Evolutionary conservation across 2,113 vertebrate genomes (phyloP), one percentile per base, ranked within the genome.

Genomic region (Corydoras sp.): DNA sequence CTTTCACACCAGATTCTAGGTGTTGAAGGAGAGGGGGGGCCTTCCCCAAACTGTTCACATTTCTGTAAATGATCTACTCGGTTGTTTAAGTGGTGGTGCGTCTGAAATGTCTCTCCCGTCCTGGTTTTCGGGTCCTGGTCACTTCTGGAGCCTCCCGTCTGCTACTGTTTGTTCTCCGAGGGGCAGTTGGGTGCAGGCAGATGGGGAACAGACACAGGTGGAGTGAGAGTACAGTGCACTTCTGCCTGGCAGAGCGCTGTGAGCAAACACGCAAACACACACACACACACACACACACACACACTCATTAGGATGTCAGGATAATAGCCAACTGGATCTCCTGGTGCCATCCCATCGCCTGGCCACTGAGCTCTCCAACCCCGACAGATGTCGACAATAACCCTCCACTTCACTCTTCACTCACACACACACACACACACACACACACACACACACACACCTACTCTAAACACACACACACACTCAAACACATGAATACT

Each of bases 311-410:
- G 93, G 89, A 96, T 92, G 93, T 92, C 92, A 96, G 93, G 93
- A 93, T 98, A 96, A 95, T 95, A 92, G 94, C 96, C 95, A 94
- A 96, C 92, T 92, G 95, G 94, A 93, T 92, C 92, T 93, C 91
- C 92, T 92, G 89, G 94, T 92, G 93, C 96, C 95, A 97, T 93
- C 92, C 93, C 94, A 98, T 97, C 97, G 95, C 95, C 94, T 95
- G 94, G 89, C 91, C 94, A 92, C 91, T 87, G 92, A 97, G 93
- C 94, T 95, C 93, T 97, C 95, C 93, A 95, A 96, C 93, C 93
- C 90, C 92, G 91, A 93, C 95, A 98, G 96, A 99, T 98, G 95
- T 96, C 93, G 91, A 92, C 92, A 94, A 92, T 92, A 90, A 93
- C 91, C 90, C 86, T 90, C 89, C 86, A 89, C 89, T 83, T 66